Evolutionary conservation across 2,797 vertebrate species (phyloP).

Genomic region (Hyperoplus immaculatus): DNA sequence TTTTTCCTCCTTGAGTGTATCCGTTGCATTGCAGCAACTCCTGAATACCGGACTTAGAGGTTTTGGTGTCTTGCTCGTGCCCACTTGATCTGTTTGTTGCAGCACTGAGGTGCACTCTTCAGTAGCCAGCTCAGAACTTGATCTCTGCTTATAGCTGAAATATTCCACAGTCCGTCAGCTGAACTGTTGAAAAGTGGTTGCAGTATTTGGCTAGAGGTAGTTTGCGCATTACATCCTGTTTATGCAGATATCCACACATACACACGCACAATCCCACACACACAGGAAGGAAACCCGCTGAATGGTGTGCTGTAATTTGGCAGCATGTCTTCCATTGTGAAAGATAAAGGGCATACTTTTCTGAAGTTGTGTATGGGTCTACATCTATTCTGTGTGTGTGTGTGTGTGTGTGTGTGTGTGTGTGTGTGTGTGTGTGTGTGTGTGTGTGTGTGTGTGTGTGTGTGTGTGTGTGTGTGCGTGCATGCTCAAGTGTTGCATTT

Average conservation of each 20-base stretch:
- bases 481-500: slow-evolving; percentile 9
- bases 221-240: slow-evolving; percentile 76
- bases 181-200: slow-evolving; percentile 56
- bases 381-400: slow-evolving; percentile 13
- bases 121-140: slow-evolving; percentile 33
- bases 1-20: neutral
- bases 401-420: slow-evolving; percentile 2
- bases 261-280: slow-evolving; percentile 30
- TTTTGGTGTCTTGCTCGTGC: slow-evolving; percentile 15
- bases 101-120: slow-evolving; percentile 35
- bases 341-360: slow-evolving; percentile 38
- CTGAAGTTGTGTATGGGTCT: neutral
- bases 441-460: neutral
- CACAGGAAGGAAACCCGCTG: slow-evolving; percentile 78
- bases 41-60: neutral
- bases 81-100: neutral
- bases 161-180: slow-evolving; percentile 47
- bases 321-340: slow-evolving; percentile 57
- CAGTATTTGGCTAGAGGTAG: slow-evolving; percentile 51
- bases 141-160: slow-evolving; percentile 36
- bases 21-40: neutral
- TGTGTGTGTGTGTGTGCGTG: slow-evolving; percentile 28
- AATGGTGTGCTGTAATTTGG: slow-evolving; percentile 58
- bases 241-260: slow-evolving; percentile 61
- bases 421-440: slow-evolving; percentile 27